These are phyloP conservation scores for Drosophila guanche DNA, from an alignment of 1,140 invertebrate species.

Conservation along the genomic window DNA sequence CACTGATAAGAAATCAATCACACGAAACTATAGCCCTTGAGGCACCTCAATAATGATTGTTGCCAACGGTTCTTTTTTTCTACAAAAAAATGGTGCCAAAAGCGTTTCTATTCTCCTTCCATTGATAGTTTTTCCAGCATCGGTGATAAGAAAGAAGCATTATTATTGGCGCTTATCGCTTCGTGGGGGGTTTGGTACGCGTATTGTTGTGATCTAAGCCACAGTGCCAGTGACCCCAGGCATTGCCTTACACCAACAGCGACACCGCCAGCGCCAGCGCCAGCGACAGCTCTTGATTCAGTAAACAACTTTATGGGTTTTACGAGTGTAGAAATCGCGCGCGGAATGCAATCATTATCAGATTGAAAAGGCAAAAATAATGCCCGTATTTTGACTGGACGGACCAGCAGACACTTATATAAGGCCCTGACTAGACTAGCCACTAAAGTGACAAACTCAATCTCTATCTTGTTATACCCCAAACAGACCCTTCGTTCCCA, in stretches of 20 bases:
- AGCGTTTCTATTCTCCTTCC: neutral
- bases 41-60: no score
- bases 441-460: neutral
- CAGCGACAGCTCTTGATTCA: conserved; percentile 4
- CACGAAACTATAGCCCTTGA: no score
- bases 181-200: conserved; percentile 26
- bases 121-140: conserved; percentile 2
- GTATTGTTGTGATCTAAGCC: conserved; percentile 1
- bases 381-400: neutral
- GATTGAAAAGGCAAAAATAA: conserved; percentile 10
- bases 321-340: neutral
- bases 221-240: conserved; percentile 8
- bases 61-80: no score
- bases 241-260: neutral
- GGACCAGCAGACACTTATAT: neutral
- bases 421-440: neutral
- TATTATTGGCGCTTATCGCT: conserved; percentile 41
- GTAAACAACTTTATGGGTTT: conserved; percentile 61
- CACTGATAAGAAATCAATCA: neutral
- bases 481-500: neutral
- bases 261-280: no score
- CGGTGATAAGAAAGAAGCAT: conserved; percentile 16
- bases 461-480: neutral
- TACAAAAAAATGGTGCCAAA: no score
- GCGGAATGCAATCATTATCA: conserved; percentile 10